Percentiles rank a stretch among this genome's conserved stretches.
phyloP scores from a whole-genome alignment of 1,140 invertebrate species.

The Ceratina australensis region DNA sequence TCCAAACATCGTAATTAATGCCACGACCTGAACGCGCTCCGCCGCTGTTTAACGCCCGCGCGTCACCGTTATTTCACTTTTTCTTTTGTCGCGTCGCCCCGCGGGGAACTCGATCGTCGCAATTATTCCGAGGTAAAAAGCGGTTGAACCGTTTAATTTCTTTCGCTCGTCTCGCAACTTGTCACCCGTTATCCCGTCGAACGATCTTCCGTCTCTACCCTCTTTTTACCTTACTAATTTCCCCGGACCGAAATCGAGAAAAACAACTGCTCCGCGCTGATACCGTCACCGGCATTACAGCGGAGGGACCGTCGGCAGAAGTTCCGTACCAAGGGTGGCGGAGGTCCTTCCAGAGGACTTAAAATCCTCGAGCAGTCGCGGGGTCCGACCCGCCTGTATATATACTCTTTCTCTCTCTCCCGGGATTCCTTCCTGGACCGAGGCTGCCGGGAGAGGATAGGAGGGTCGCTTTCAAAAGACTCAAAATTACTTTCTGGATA shows the following conservation, averaged over 20 bases:
- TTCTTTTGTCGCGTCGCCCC: too few species aligned
- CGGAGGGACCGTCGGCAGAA: conserved; percentile 15
- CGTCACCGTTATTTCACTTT: too few species aligned
- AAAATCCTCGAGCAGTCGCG: conserved; percentile 52
- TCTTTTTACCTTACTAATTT: conserved; percentile 68
- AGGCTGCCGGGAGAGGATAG: conserved; percentile 16
- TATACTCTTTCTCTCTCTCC: conserved; percentile 12
- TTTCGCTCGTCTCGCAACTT: neutral
- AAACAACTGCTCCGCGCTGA: conserved; percentile 69
- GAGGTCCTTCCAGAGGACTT: conserved; percentile 66
- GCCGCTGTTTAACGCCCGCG: neutral
- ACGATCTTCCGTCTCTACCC: conserved; percentile 30
- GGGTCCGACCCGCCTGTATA: conserved; percentile 39
- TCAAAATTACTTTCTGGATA: conserved; percentile 81
- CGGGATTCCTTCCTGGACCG: conserved; percentile 56
- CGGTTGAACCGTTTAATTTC: conserved; percentile 16
- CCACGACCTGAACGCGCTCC: too few species aligned
- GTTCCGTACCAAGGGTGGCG: conserved; percentile 42
- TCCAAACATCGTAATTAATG: conserved; percentile 27
- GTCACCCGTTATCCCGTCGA: conserved; percentile 37
- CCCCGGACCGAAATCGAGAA: conserved; percentile 60
- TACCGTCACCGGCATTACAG: conserved; percentile 50
- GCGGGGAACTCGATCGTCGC: neutral
- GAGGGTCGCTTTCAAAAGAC: conserved; percentile 76
- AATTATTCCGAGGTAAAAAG: neutral